Conservation (phyloP, 2,113 vertebrate species). For the Passerina amoena region DNA sequence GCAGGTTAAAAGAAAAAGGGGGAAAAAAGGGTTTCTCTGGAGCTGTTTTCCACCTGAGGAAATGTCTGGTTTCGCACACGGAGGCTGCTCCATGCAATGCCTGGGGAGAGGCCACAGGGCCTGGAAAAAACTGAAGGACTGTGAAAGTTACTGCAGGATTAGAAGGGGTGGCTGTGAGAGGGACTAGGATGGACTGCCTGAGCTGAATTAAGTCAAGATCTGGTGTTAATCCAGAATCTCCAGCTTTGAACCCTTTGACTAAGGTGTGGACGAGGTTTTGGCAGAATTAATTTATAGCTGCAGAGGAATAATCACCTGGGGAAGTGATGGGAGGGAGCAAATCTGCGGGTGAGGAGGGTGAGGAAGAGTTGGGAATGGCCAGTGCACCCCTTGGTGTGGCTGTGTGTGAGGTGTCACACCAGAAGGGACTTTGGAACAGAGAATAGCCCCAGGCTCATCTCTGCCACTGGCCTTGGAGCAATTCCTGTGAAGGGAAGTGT, state of each 20-base stretch:
- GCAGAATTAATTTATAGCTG: not conserved
- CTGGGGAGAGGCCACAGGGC: not conserved
- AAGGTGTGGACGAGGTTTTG: not conserved
- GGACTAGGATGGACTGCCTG: not conserved
- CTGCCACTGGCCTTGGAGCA: not conserved
- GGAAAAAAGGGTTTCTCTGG: not conserved
- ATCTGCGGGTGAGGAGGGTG: not conserved
- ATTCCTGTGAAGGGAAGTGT: not conserved
- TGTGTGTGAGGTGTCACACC: not conserved
- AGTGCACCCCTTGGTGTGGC: not conserved
- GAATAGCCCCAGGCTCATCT: not conserved
- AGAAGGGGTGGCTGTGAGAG: not conserved
- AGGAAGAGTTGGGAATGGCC: not conserved
- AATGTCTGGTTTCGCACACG: accelerated
- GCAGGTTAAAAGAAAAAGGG: not conserved
- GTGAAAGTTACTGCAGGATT: not conserved
- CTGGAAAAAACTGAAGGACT: not conserved
- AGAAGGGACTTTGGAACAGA: not conserved
- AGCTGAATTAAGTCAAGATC: not conserved
- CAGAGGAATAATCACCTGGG: not conserved
- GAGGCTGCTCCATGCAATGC: accelerated
- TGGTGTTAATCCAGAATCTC: not conserved
- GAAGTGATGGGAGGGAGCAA: not conserved
- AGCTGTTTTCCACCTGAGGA: not conserved
- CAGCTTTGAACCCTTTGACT: not conserved